Conservation (phyloP, 2,113 vertebrate species). For the Phodopus roborovskii region DNA sequence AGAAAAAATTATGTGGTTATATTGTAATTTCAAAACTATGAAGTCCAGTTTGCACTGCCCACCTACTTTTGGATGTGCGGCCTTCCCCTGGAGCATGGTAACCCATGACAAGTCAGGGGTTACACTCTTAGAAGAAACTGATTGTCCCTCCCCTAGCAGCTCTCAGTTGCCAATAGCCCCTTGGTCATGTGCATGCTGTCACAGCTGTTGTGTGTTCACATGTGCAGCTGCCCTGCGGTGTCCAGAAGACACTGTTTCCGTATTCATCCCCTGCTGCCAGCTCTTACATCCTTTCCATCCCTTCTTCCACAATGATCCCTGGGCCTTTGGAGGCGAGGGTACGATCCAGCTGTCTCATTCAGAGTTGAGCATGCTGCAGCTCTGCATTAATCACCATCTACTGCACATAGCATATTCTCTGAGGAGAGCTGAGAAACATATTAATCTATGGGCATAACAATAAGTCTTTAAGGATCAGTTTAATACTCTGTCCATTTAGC, state of each 20-base stretch:
- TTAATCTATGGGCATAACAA: background rate
- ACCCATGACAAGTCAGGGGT: background rate
- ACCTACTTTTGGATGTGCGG: too few species aligned
- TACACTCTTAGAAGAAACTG: background rate
- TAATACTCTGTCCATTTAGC: background rate
- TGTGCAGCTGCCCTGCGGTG: background rate
- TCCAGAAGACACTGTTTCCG: background rate
- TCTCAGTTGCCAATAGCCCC: background rate
- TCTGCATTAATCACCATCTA: background rate
- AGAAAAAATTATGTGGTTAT: background rate
- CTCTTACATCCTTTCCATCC: background rate
- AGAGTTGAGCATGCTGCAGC: background rate
- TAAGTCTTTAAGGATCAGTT: background rate
- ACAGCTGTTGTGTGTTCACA: too few species aligned
- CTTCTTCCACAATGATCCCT: background rate
- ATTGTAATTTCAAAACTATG: background rate
- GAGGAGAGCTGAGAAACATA: background rate
- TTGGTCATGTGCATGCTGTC: background rate
- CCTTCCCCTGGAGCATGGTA: background rate
- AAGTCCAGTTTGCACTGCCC: background rate
- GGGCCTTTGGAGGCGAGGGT: background rate
- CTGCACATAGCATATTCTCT: background rate
- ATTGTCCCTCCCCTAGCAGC: background rate
- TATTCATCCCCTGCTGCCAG: background rate
- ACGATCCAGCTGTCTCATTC: background rate